Evolutionary conservation across 53 echinoderm and acorn worm species (phyloP), one percentile per base, ranked within the genome.

Genomic region (Luidia sarsii): DNA sequence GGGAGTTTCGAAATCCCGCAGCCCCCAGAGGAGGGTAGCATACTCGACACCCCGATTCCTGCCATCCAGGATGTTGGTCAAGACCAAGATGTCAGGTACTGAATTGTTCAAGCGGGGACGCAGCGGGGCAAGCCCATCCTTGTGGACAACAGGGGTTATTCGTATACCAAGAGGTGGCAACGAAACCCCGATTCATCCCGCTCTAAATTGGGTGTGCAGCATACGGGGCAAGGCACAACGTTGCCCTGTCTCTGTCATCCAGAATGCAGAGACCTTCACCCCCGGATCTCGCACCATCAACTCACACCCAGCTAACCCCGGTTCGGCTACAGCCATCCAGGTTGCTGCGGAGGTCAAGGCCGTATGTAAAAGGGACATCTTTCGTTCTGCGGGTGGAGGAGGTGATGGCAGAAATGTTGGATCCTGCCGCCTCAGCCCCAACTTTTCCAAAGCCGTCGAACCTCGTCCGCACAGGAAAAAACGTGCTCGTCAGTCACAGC

Each of bases 361-460:
- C n/a, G n/a, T n/a, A n/a, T n/a, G n/a, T n/a, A n/a, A n/a, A n/a
- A n/a, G n/a, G n/a, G n/a, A n/a, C n/a, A n/a, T n/a, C n/a, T n/a
- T n/a, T n/a, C n/a, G n/a, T n/a, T n/a, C n/a, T n/a, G n/a, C n/a
- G n/a, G n/a, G 61, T 61, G 11, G 16, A 61, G 33, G 61, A 61
- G 18, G 61, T 24, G 18, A 61, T 61, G 61, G 18, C 33, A 6
- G n/a, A n/a, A n/a, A n/a, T n/a, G n/a, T n/a, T n/a, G n/a, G n/a
- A n/a, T n/a, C n/a, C n/a, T n/a, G n/a, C 36, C 33, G 39, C 25
- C 15, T 39, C 16, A 1, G 1, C 65, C 2, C 38, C 38, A 10
- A 65, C 38, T 25, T 65, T 81, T n/a, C 87, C 87, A 1, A 57
- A 57, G 22, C 56, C 56, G 18, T 19, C 29, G 28, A 23, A 67